Conservation (phyloP, 2,113 vertebrate genomes). For the Tursiops truncatus region DNA sequence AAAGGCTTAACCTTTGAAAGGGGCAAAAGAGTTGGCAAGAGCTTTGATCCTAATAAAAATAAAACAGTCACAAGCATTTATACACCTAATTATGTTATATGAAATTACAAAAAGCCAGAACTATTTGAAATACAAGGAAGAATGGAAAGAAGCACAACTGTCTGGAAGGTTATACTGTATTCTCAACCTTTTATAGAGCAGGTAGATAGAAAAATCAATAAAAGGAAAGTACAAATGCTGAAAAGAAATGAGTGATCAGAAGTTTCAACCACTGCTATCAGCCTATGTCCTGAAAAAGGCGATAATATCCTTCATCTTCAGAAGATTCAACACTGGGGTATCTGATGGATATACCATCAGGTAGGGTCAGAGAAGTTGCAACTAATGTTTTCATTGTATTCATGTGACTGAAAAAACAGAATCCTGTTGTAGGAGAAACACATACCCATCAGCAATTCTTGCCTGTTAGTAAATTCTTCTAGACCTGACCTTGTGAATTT, state of each 20-base stretch:
- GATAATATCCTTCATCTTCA: neutral
- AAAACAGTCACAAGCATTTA: neutral
- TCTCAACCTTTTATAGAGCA: neutral
- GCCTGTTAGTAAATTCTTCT: neutral
- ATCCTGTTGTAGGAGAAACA: neutral
- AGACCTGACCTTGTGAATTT: slow-evolving; percentile 11
- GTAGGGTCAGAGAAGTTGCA: neutral
- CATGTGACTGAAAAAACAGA: neutral
- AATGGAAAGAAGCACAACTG: neutral
- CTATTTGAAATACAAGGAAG: neutral
- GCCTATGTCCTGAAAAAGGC: neutral
- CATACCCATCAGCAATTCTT: neutral
- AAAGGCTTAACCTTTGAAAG: slow-evolving; percentile 38
- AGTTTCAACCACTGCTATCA: neutral
- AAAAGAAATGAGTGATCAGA: neutral
- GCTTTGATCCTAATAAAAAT: neutral
- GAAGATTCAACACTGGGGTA: neutral
- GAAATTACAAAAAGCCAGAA: slow-evolving; percentile 12
- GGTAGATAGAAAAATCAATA: neutral
- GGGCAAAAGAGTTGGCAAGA: slow-evolving; percentile 34
- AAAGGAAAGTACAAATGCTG: neutral
- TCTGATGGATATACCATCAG: neutral
- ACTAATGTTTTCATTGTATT: neutral
- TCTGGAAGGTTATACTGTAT: neutral
- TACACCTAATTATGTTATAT: neutral